Percentiles rank a stretch among this genome's conserved stretches.
phyloP scores from a whole-genome alignment of 2,888 invertebrate genomes.

The Mimachlamys varia region DNA sequence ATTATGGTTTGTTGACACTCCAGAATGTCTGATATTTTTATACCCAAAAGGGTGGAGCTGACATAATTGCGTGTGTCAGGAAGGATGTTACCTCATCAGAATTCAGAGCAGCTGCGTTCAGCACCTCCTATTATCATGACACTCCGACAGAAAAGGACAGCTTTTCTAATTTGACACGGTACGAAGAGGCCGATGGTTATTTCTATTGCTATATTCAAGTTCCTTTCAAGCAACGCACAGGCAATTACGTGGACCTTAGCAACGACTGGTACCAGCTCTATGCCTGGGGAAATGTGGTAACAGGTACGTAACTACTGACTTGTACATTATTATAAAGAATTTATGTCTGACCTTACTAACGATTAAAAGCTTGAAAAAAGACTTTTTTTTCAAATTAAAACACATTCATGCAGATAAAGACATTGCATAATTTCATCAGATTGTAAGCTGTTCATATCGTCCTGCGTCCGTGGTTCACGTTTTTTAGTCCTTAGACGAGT shows the following conservation, averaged over 20 bases:
- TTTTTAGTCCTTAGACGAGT: too few relatives aligned
- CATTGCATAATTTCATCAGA: too few relatives aligned
- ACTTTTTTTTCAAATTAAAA: too few relatives aligned
- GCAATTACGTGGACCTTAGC: not conserved
- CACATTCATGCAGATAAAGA: too few relatives aligned
- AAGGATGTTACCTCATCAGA: not conserved
- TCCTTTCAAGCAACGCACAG: not conserved
- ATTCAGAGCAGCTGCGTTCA: not conserved
- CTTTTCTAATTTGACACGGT: not conserved
- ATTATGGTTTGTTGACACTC: too few relatives aligned
- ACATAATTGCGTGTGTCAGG: not conserved
- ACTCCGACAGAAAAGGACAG: not conserved
- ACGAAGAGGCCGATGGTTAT: not conserved
- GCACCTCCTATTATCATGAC: not conserved
- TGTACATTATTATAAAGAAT: not conserved
- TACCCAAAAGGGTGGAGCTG: not conserved
- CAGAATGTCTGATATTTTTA: too few relatives aligned
- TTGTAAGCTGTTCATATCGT: too few relatives aligned
- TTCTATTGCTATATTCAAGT: not conserved
- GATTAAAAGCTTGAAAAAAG: too few relatives aligned
- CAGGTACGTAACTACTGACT: not conserved
- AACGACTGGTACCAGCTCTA: constrained; percentile 24
- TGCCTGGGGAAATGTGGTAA: not conserved
- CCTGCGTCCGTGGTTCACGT: too few relatives aligned
- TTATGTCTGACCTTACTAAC: too few relatives aligned